Percentiles rank a stretch among this genome's conserved stretches.
These are phyloP conservation scores for Trissolcus japonicus DNA, from an alignment of 2,888 invertebrate genomes.

Conservation along the genomic window DNA sequence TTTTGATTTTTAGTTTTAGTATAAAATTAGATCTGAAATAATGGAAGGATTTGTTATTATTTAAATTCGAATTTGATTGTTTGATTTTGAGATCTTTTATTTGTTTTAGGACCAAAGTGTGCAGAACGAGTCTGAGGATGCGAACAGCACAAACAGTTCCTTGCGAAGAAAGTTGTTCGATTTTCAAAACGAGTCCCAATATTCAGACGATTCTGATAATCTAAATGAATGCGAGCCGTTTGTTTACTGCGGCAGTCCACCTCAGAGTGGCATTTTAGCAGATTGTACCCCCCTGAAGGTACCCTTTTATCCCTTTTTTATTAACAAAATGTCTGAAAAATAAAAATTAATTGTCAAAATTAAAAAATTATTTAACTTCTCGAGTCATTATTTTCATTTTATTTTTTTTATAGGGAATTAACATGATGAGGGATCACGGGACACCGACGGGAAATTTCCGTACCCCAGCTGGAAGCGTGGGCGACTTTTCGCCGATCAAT, in stretches of 20 bases:
- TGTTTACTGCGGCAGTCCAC: conserved; percentile 64
- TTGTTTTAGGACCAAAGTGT: conserved; percentile 67
- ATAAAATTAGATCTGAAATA: too few relatives aligned
- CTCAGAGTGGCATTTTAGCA: conserved; percentile 69
- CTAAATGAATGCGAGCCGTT: conserved; percentile 62
- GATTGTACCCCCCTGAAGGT: conserved; percentile 68
- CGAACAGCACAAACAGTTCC: conserved; percentile 69
- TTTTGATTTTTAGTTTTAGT: not conserved
- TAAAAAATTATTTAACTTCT: not conserved
- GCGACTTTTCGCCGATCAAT: conserved; percentile 65
- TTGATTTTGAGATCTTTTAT: conserved; percentile 13
- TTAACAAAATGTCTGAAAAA: too few relatives aligned
- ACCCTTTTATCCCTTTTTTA: too few relatives aligned
- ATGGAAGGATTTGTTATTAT: too few relatives aligned
- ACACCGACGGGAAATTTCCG: conserved; percentile 59
- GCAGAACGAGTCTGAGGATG: conserved; percentile 66
- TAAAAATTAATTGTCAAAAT: too few relatives aligned
- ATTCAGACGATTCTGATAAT: conserved; percentile 61
- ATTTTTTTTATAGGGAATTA: conserved; percentile 12
- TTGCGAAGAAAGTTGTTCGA: conserved; percentile 72
- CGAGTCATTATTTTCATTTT: not conserved
- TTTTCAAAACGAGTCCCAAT: conserved; percentile 65
- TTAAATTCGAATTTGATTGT: not conserved
- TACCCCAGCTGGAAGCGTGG: conserved; percentile 35
- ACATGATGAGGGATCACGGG: conserved; percentile 61